These are phyloP conservation scores for Lepidothrix coronata DNA, from an alignment of 2,113 vertebrate species.

Conservation along the genomic window DNA sequence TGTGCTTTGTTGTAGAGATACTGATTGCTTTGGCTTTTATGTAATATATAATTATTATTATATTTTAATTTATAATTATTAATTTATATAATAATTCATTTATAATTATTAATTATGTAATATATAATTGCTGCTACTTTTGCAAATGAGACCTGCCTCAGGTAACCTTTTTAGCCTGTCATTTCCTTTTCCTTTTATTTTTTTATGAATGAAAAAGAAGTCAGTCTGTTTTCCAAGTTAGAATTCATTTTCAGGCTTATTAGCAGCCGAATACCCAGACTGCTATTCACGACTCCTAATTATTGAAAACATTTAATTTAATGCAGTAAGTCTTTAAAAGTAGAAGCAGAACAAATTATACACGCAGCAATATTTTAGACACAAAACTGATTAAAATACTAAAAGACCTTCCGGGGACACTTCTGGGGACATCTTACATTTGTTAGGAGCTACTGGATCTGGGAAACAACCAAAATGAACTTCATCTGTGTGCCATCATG, in stretches of 20 bases:
- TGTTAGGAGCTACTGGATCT: neutral
- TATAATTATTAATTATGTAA: neutral
- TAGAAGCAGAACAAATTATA: neutral
- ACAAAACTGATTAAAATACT: neutral
- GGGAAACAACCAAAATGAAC: neutral
- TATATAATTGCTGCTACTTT: neutral
- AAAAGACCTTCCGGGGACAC: neutral
- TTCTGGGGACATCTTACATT: neutral
- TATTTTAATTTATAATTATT: too few relatives aligned
- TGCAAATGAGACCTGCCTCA: neutral
- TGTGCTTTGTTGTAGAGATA: conserved; percentile 6
- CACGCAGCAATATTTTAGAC: neutral
- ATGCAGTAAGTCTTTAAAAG: neutral
- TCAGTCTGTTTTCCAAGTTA: neutral
- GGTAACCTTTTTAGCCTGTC: neutral
- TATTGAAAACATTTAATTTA: conserved; percentile 10
- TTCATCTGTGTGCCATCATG: neutral
- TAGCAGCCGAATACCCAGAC: neutral
- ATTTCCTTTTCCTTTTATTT: neutral
- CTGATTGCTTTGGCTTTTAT: neutral
- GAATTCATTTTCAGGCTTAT: neutral
- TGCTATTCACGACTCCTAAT: neutral
- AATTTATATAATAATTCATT: too few relatives aligned
- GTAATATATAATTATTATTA: neutral
- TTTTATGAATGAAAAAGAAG: neutral